Percentiles rank a stretch among this genome's conserved stretches.
Conservation (phyloP, 2,113 vertebrate species). For the Campylomormyrus numenius region DNA sequence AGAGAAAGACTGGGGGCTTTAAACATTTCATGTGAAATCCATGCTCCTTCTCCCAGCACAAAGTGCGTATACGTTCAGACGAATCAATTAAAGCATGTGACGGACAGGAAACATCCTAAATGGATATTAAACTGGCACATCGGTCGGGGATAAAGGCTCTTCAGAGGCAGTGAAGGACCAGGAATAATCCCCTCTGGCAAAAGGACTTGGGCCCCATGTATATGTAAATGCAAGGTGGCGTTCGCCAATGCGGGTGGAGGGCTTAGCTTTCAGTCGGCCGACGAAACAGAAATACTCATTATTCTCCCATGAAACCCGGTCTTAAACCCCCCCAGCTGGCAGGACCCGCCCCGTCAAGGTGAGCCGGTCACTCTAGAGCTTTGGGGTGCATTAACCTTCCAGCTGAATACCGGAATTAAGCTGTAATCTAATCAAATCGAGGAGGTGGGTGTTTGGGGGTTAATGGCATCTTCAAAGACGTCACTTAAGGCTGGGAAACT, state of each 20-base stretch:
- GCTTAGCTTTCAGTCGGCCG: slow-evolving; percentile 42
- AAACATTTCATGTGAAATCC: not conserved
- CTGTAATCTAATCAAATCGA: slow-evolving; percentile 45
- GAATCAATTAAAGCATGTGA: slow-evolving; percentile 22
- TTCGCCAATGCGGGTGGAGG: slow-evolving; percentile 31
- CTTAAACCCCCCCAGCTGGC: not conserved
- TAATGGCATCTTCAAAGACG: slow-evolving; percentile 35
- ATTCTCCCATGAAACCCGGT: slow-evolving; percentile 47
- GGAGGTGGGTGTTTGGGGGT: slow-evolving; percentile 14
- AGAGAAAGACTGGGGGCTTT: slow-evolving; percentile 18
- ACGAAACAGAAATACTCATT: slow-evolving; percentile 56
- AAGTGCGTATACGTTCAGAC: not conserved
- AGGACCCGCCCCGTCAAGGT: slow-evolving; percentile 34
- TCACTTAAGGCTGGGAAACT: slow-evolving; percentile 23
- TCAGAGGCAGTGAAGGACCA: slow-evolving; percentile 26
- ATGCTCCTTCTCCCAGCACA: not conserved
- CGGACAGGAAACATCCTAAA: slow-evolving; percentile 19
- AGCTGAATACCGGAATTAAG: slow-evolving; percentile 43
- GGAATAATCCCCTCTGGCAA: slow-evolving; percentile 53
- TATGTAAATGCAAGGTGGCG: slow-evolving; percentile 56
- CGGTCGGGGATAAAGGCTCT: slow-evolving; percentile 4
- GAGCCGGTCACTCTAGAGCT: slow-evolving; percentile 43
- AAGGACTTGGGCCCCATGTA: slow-evolving; percentile 52
- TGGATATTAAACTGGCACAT: slow-evolving; percentile 22
- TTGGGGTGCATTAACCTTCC: slow-evolving; percentile 50